Percentiles rank a stretch among this genome's conserved stretches.
Conservation (phyloP, 2,797 vertebrate species). For the Balearica regulorum region DNA sequence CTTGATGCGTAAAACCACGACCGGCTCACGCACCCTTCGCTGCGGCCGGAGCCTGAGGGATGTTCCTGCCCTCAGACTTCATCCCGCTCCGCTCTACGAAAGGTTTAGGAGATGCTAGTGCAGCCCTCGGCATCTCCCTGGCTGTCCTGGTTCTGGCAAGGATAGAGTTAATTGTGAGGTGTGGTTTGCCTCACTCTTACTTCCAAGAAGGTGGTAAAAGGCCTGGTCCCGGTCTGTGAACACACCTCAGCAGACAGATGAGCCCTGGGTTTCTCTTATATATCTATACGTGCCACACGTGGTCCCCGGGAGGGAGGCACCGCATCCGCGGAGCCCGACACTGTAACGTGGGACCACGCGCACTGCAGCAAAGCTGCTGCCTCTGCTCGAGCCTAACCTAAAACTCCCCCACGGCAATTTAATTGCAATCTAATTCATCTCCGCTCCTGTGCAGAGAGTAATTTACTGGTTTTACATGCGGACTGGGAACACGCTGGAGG, state of each 20-base stretch:
- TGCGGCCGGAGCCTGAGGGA: not conserved
- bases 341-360: not conserved
- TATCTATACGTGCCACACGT: rapidly evolving
- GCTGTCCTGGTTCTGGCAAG: too few species aligned
- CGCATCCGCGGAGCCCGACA: rapidly evolving
- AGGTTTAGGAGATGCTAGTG: not conserved
- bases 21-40: not conserved
- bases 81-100: not conserved
- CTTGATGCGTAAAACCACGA: not conserved
- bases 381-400: not conserved
- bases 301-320: not conserved
- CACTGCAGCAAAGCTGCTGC: not conserved
- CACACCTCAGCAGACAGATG: rapidly evolving
- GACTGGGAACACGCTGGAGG: not conserved
- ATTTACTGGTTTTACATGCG: not conserved
- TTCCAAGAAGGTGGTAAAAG: not conserved
- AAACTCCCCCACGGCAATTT: not conserved
- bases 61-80: not conserved
- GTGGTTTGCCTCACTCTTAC: not conserved
- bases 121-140: not conserved
- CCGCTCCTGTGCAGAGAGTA: not conserved
- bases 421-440: not conserved
- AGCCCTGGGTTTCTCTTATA: not conserved
- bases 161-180: too few species aligned
- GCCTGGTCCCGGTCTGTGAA: not conserved